Conservation (phyloP, 2,888 invertebrate species). For the Dugesia japonica region DNA sequence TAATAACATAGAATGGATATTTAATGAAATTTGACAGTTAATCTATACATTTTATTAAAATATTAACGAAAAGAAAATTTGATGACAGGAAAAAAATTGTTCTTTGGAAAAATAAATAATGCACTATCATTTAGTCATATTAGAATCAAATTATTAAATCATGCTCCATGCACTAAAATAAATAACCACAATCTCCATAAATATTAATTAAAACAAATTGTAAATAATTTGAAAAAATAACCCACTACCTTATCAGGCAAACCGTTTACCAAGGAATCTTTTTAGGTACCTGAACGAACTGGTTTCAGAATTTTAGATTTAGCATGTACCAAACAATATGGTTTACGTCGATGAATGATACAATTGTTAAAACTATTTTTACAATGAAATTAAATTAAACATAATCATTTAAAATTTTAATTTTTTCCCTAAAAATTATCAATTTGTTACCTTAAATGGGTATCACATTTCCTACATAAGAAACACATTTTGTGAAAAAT, state of each 20-base stretch:
- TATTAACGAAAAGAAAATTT: no score
- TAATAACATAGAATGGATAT: no score
- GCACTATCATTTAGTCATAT: not conserved
- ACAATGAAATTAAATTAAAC: not conserved
- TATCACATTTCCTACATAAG: not conserved
- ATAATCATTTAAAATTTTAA: not conserved
- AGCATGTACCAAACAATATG: conserved; percentile 9
- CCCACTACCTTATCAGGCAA: not conserved
- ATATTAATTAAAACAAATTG: not conserved
- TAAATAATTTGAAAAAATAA: not conserved
- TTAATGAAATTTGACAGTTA: no score
- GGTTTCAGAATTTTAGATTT: not conserved
- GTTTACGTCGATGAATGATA: not conserved
- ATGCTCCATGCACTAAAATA: not conserved
- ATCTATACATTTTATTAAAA: no score
- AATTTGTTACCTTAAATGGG: not conserved
- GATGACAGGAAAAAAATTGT: no score
- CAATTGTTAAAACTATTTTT: not conserved
- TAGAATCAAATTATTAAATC: not conserved
- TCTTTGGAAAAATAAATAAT: not conserved
- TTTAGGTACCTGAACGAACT: not conserved
- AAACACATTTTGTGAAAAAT: conserved; percentile 14
- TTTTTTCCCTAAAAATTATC: not conserved
- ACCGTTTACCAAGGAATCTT: not conserved
- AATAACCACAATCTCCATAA: not conserved